Evolutionary conservation across 2,888 invertebrate genomes (phyloP), one percentile per base, ranked within the genome.

Genomic region (Nemapogon koenigi): DNA sequence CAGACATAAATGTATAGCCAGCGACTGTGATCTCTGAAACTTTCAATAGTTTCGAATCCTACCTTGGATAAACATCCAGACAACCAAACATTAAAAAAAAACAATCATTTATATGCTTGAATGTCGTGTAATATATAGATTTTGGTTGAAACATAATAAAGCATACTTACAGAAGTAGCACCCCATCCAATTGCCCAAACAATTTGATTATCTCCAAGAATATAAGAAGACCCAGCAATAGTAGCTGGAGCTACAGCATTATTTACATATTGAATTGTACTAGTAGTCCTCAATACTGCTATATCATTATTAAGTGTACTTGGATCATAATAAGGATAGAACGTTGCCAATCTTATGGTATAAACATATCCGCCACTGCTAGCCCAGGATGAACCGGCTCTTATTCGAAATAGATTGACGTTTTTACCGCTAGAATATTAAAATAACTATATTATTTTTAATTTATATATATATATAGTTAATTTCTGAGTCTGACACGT

Each of bases 131-230:
- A 22, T 22, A 22, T 8, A 6, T 7, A 22, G 22, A 22, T 22
- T 7, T 22, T 7, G 22, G 7, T 22, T 22, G 10, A 7, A 7
- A 22, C 7, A 7, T 27, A 28, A 11, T n/a, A 28, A n/a, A 7
- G 16, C 4, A 32, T 14, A 41, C 44, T 42, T 32, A 44, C 44
- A 16, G 33, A 15, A 10, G 32, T 41, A 10, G 13, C 26, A 6
- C 44, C 44, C 44, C 44, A 44, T 30, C 42, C 44, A 13, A 39
- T 14, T 32, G 41, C 44, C 38, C 39, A 38, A 16, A 41, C 39
- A 3, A 8, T 14, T n/a, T 35, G 27, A 35, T 41, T 41, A 25
- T 41, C 41, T 14, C 30, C 27, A 3, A 41, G 38, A 28, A 32
- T 36, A 30, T 41, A 41, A 11, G 22, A 25, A 13, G 32, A 3